Base-by-base conservation (phyloP, 1,140 invertebrate species). In the Globodera rostochiensis region DNA sequence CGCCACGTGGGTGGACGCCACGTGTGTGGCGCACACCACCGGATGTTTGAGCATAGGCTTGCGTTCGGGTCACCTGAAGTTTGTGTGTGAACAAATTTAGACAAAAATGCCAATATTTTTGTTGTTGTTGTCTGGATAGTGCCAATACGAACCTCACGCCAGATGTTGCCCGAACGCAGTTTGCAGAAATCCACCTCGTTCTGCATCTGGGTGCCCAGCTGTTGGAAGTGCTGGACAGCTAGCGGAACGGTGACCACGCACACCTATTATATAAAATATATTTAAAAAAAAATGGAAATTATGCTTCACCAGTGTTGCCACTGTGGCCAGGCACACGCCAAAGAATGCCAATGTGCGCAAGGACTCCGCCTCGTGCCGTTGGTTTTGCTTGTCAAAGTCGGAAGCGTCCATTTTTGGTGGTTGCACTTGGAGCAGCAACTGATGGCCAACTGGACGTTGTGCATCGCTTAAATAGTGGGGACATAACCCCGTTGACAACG, bases 181-280 rank as follows among this genome's bases (percentile, higher is more conserved):
- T 86, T 86, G 21, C 84, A 86, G 79, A 86, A 86, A 69, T 86
- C 84, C 53, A 86, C 82, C 53, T 84, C 74, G 66, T 76, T 76
- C 49, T 76, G 74, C 74, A 76, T 76, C 21, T 76, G 74, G 0
- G 74, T 76, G 15, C 74, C 77, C 36, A 70, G 21, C 71, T 78
- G 66, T 67, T 78, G 73, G 53, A 79, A 64, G 67, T 86, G 86
- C 73, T 86, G 82, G 79, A 87, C 87, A n/a, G 86, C 80, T 77
- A 87, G 75, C 15, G 84, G 84, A 21, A 86, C 86, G 64, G 83
- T 77, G n/a, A 86, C 73, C 57, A 86, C 79, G 49, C 80, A 84
- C 25, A 75, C 36, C 19, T 15, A 75, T 36, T 0, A 47, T 21
- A 9, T 9, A 46, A 9, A 21, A 47, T 5, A 25, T 25, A 74